A percentile compares a stretch with the other conserved stretches of the same genome.
These are phyloP conservation scores for Zele albiditarsus DNA, from an alignment of 2,888 invertebrate genomes.

Conservation along the genomic window DNA sequence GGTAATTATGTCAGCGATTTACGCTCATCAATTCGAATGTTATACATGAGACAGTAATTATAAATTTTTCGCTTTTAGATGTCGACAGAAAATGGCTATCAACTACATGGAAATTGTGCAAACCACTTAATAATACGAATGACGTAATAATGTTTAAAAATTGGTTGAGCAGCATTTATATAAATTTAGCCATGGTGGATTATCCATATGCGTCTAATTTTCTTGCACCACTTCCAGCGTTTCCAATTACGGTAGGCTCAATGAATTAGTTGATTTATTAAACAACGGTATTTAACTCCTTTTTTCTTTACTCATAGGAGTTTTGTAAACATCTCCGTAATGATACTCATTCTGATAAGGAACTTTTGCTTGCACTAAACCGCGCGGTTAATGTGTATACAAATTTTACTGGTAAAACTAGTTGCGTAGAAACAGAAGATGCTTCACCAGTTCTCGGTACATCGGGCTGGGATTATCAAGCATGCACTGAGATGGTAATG, in stretches of 20 bases:
- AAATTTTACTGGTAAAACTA: slow-evolving; percentile 84
- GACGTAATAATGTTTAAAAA: slow-evolving; percentile 78
- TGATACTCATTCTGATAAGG: slow-evolving; percentile 55
- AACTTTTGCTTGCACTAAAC: slow-evolving; percentile 75
- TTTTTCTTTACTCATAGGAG: slow-evolving; percentile 67
- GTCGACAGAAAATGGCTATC: slow-evolving; percentile 83
- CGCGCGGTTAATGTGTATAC: slow-evolving; percentile 84
- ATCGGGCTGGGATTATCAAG: slow-evolving; percentile 87
- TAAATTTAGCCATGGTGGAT: slow-evolving; percentile 93
- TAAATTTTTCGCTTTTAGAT: slow-evolving; percentile 68
- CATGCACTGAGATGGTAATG: slow-evolving; percentile 98
- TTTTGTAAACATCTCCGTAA: slow-evolving; percentile 74
- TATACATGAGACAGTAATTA: slow-evolving; percentile 8
- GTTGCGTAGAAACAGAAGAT: slow-evolving; percentile 81
- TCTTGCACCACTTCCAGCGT: slow-evolving; percentile 86
- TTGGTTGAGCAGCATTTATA: slow-evolving; percentile 84
- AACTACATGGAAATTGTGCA: slow-evolving; percentile 85
- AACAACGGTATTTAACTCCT: neutral
- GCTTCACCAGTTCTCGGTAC: slow-evolving; percentile 78
- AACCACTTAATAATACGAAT: slow-evolving; percentile 76
- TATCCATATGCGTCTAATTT: slow-evolving; percentile 94
- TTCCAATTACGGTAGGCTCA: slow-evolving; percentile 81
- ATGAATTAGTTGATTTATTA: slow-evolving; percentile 6
- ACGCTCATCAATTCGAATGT: neutral
- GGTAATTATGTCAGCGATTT: slow-evolving; percentile 72